A percentile compares a stretch with the other conserved stretches of the same genome.
Conservation (phyloP, 2,888 invertebrate genomes). For the Panopea generosa region DNA sequence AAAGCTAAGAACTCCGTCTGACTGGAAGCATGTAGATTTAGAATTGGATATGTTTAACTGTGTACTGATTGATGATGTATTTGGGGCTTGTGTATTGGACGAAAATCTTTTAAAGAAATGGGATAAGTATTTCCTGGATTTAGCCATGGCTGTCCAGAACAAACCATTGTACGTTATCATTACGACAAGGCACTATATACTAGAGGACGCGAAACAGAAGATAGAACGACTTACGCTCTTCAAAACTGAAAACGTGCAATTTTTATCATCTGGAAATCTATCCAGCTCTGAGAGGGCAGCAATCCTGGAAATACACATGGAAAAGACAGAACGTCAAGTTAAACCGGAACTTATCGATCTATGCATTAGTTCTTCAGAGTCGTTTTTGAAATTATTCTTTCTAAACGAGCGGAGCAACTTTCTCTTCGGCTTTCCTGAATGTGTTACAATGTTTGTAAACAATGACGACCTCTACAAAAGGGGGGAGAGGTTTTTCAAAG, state of each 20-base stretch:
- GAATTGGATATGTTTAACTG: slow-evolving; percentile 10
- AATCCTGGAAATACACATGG: slow-evolving; percentile 28
- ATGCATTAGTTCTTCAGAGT: background rate
- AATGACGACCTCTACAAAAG: slow-evolving; percentile 27
- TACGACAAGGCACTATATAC: slow-evolving; percentile 52
- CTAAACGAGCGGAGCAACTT: background rate
- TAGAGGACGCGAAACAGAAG: slow-evolving; percentile 27
- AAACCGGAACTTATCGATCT: background rate
- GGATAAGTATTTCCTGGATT: slow-evolving; percentile 21
- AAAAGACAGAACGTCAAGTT: background rate
- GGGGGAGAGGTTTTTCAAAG: slow-evolving; percentile 21
- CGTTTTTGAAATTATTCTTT: background rate
- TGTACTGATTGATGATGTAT: slow-evolving; percentile 49
- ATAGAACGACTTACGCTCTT: slow-evolving; percentile 11
- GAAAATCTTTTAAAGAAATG: slow-evolving; percentile 32
- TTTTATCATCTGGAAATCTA: slow-evolving; percentile 34
- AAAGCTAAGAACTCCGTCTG: slow-evolving; percentile 24
- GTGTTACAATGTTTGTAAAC: slow-evolving; percentile 41
- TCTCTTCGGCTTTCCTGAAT: slow-evolving; percentile 47
- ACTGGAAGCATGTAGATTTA: slow-evolving; percentile 49
- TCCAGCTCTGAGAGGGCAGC: slow-evolving; percentile 21
- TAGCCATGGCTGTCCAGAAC: slow-evolving; percentile 20
- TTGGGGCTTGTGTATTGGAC: slow-evolving; percentile 44
- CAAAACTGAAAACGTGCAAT: slow-evolving; percentile 28
- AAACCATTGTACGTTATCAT: slow-evolving; percentile 26